Evolutionary conservation across 2,113 vertebrate species (phyloP).

Genomic region (Condylura cristata): DNA sequence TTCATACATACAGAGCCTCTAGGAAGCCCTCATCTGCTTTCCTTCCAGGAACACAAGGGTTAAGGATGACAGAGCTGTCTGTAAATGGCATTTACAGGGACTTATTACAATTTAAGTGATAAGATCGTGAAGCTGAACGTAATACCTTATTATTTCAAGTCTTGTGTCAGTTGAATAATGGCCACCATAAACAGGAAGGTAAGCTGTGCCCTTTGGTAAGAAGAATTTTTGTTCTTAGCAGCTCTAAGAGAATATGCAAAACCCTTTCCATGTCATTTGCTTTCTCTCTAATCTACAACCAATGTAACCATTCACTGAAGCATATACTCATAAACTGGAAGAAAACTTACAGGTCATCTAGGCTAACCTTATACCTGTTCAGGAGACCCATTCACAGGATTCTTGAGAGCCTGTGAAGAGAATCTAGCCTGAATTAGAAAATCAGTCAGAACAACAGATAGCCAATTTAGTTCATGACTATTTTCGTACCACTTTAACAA

Average conservation of each 20-base stretch:
- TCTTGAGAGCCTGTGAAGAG: conserved; percentile 1
- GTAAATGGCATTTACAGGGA: not conserved
- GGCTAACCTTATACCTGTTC: not conserved
- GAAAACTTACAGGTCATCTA: not conserved
- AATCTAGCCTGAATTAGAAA: not conserved
- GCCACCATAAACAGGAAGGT: not conserved
- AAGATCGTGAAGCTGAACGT: not conserved
- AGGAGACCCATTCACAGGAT: not conserved
- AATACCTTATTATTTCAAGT: not conserved
- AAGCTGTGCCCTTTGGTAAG: not conserved
- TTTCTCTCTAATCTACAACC: not conserved
- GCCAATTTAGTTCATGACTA: not conserved
- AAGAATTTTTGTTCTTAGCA: not conserved
- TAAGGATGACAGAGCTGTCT: not conserved
- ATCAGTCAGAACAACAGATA: not conserved
- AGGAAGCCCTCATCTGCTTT: not conserved
- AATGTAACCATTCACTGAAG: not conserved
- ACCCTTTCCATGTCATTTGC: not conserved
- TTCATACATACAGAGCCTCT: not conserved
- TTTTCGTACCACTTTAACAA: conserved; percentile 36
- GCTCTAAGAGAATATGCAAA: not conserved
- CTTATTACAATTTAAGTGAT: not conserved
- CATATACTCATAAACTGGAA: not conserved
- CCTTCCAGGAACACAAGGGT: not conserved
- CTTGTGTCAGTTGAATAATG: not conserved